Percentiles rank a stretch among this genome's conserved stretches.
These are phyloP conservation scores for Porites lutea DNA, from an alignment of 64 coral and sea anemone genomes.

Conservation along the genomic window DNA sequence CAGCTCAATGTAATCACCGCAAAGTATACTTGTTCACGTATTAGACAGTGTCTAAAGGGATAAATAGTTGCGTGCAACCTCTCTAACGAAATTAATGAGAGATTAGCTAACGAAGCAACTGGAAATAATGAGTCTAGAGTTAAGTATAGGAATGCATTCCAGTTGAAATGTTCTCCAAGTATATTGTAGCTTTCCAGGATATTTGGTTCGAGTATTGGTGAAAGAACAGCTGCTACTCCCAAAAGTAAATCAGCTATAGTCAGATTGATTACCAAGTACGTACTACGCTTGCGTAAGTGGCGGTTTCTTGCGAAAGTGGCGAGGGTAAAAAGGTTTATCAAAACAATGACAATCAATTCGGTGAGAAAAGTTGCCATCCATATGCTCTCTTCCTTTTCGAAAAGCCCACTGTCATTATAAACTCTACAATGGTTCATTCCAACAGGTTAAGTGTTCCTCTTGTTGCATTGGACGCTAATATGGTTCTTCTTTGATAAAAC, in stretches of 20 bases:
- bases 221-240: background rate
- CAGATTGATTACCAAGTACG: background rate
- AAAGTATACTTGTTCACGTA: background rate
- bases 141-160: background rate
- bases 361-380: background rate
- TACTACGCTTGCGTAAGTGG: conserved; percentile 25
- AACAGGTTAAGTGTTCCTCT: too few relatives aligned
- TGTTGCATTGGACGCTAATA: too few relatives aligned
- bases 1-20: background rate
- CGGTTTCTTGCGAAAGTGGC: background rate
- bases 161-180: background rate
- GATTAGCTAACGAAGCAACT: background rate
- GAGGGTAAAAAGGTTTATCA: conserved; percentile 4
- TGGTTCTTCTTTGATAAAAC: too few relatives aligned
- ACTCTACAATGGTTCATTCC: too few relatives aligned
- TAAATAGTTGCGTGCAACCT: background rate
- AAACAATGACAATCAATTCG: background rate
- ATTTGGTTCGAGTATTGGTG: background rate
- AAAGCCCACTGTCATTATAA: too few relatives aligned
- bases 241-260: background rate
- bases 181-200: background rate
- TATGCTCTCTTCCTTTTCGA: too few relatives aligned
- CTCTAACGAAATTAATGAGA: background rate
- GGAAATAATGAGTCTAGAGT: background rate
- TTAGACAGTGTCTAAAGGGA: background rate